Evolutionary conservation across 2,888 invertebrate genomes (phyloP).

Genomic region (Phengaris arion): DNA sequence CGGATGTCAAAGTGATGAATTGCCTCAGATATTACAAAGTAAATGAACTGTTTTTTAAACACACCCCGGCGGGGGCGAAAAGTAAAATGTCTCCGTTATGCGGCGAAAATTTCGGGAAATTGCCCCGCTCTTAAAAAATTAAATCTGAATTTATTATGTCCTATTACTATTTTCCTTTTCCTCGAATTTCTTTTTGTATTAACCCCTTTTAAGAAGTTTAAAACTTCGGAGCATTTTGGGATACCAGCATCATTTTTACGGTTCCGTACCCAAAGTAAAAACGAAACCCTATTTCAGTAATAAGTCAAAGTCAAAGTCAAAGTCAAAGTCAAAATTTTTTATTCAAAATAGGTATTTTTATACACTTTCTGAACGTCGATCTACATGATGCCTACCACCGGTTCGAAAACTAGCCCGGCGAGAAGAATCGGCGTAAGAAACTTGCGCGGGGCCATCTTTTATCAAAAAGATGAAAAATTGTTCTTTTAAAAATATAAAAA

Average conservation of each 20-base stretch:
- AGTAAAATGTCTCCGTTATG: slow-evolving; percentile 52
- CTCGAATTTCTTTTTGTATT: neutral
- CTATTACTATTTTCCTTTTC: neutral
- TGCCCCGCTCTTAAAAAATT: slow-evolving; percentile 34
- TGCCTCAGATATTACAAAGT: slow-evolving; percentile 64
- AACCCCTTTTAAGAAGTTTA: neutral
- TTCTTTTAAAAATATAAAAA: no score
- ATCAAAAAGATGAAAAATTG: no score
- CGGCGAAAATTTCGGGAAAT: slow-evolving; percentile 51
- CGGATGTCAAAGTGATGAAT: slow-evolving; percentile 68
- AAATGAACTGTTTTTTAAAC: slow-evolving; percentile 65
- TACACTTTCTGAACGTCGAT: no score
- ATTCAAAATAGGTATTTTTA: no score
- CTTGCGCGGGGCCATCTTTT: no score
- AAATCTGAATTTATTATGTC: slow-evolving; percentile 24
- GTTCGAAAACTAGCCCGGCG: no score
- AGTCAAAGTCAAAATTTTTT: no score
- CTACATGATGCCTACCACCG: no score
- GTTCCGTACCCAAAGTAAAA: neutral
- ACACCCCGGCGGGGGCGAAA: slow-evolving; percentile 51
- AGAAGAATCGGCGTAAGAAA: no score
- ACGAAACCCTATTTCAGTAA: no score
- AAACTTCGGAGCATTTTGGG: neutral
- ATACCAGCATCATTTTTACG: no score
- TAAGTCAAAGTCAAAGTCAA: no score